A percentile compares a stretch with the other conserved stretches of the same genome.
Evolutionary conservation across 2,113 vertebrate species (phyloP).

Genomic region (Epinephelus fuscoguttatus): DNA sequence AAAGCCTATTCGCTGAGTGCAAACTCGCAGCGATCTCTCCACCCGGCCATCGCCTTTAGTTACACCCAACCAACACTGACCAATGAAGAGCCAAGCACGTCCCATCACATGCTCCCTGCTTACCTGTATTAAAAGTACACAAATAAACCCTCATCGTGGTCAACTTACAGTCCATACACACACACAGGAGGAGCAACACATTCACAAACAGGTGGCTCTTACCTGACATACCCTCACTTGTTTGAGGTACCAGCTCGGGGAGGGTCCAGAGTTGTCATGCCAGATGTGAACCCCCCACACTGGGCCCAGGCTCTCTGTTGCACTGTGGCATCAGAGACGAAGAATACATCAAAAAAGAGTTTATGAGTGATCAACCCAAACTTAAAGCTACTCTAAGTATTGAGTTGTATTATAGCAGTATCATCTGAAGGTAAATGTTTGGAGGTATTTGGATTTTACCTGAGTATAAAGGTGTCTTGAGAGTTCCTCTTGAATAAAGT

Average conservation of each 20-base stretch:
- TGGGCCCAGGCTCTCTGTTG: conserved; percentile 80
- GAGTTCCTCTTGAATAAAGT: conserved; percentile 86
- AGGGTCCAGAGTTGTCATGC: conserved; percentile 85
- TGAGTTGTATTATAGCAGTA: not conserved
- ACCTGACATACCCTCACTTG: conserved; percentile 83
- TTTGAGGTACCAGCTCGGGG: conserved; percentile 85
- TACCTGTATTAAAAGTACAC: conserved; percentile 47
- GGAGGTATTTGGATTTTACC: conserved; percentile 60
- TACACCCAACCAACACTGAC: conserved; percentile 87
- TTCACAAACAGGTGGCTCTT: not conserved
- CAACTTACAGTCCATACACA: not conserved
- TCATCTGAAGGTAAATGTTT: too few relatives aligned
- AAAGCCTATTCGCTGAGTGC: conserved; percentile 74
- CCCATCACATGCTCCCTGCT: conserved; percentile 47
- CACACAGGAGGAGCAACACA: not conserved
- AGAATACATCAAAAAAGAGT: not conserved
- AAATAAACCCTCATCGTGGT: not conserved
- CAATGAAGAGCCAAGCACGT: conserved; percentile 82
- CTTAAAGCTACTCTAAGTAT: not conserved
- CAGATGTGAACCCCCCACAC: conserved; percentile 86
- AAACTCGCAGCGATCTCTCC: conserved; percentile 78
- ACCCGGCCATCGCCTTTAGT: conserved; percentile 81
- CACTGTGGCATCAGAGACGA: conserved; percentile 66
- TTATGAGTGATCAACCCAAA: not conserved
- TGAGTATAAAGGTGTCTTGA: conserved; percentile 87